A percentile compares a stretch with the other conserved stretches of the same genome.
Evolutionary conservation across 2,888 invertebrate species (phyloP).

Genomic region (Macrosiphum euphorbiae): DNA sequence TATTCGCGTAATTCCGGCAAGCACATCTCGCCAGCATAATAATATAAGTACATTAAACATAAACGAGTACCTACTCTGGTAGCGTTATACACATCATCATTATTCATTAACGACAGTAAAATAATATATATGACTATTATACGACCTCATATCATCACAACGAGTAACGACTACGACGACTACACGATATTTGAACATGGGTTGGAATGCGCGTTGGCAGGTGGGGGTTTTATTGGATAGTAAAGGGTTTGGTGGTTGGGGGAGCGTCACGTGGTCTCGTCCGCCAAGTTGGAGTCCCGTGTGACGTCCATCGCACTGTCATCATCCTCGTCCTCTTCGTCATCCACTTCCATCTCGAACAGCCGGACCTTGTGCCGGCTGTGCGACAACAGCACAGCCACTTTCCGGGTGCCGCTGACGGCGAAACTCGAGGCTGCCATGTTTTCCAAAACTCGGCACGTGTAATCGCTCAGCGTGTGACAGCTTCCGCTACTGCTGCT

Average conservation of each 20-base stretch:
- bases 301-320: constrained; percentile 60
- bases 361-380: constrained; percentile 84
- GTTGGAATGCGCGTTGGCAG: background rate
- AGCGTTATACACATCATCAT: background rate
- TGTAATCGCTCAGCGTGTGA: constrained; percentile 26
- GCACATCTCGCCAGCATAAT: background rate
- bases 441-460: constrained; percentile 76
- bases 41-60: background rate
- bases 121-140: background rate
- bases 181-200: background rate
- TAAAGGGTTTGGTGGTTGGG: background rate
- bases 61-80: background rate
- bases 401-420: constrained; percentile 87
- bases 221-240: background rate
- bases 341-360: constrained; percentile 94
- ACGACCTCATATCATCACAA: background rate
- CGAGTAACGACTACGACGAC: background rate
- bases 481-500: background rate
- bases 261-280: background rate
- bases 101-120: background rate
- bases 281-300: constrained; percentile 44
- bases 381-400: constrained; percentile 87
- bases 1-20: background rate
- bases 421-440: constrained; percentile 80
- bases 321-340: constrained; percentile 85